Evolutionary conservation across 2,888 invertebrate genomes (phyloP).

Genomic region (Ectropis crepuscularia): DNA sequence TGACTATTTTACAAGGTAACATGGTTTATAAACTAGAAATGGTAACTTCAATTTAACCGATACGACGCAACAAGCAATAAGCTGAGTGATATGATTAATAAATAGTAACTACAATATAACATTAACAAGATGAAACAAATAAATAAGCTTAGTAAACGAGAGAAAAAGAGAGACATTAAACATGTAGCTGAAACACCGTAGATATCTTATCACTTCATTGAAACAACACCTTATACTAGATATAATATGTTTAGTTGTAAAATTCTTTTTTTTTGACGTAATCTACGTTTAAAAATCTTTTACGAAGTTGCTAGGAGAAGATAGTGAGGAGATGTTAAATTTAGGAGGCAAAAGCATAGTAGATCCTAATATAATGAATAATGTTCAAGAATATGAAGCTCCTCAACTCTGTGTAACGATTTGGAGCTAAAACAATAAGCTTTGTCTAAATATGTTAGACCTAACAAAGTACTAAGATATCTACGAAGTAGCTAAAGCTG

Average conservation of each 20-base stretch:
- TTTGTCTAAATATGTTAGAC: background rate
- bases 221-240: background rate
- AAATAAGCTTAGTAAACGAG: conserved; percentile 71
- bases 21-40: conserved; percentile 74
- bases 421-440: background rate
- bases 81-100: conserved; percentile 64
- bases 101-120: conserved; percentile 81
- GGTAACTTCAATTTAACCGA: conserved; percentile 71
- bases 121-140: conserved; percentile 78
- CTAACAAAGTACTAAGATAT: conserved; percentile 45
- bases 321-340: too few relatives aligned
- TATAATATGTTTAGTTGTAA: background rate
- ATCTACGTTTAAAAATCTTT: too few relatives aligned
- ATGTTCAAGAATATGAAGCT: too few relatives aligned
- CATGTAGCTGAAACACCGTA: conserved; percentile 48
- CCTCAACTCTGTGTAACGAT: too few relatives aligned
- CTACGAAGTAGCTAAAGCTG: conserved; percentile 9
- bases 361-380: too few relatives aligned
- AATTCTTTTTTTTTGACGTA: too few relatives aligned
- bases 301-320: too few relatives aligned
- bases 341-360: too few relatives aligned
- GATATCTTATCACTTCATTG: conserved; percentile 8
- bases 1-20: conserved; percentile 71
- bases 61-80: conserved; percentile 61
- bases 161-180: conserved; percentile 64